Percentiles rank a stretch among this genome's conserved stretches.
phyloP scores from a whole-genome alignment of 2,113 vertebrate species.

The Nerophis ophidion region DNA sequence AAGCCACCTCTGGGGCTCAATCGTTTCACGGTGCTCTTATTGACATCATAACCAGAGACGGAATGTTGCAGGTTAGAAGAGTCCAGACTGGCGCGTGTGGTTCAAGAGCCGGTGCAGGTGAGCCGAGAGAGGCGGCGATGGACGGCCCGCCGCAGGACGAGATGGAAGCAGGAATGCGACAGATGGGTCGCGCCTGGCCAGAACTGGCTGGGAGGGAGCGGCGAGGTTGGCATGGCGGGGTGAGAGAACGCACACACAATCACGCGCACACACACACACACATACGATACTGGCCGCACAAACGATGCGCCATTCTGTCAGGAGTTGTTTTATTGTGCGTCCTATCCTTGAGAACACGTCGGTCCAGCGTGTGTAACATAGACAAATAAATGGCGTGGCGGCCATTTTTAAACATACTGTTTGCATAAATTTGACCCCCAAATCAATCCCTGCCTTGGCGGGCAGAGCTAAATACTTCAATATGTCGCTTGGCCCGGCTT shows the following conservation, averaged over 20 bases:
- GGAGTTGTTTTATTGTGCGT: slow-evolving; percentile 41
- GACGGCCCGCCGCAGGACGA: slow-evolving; percentile 29
- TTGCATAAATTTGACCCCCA: slow-evolving; percentile 39
- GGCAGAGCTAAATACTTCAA: slow-evolving; percentile 22
- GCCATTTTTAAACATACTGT: slow-evolving; percentile 48
- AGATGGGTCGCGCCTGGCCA: slow-evolving; percentile 73
- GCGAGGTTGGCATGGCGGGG: slow-evolving; percentile 73
- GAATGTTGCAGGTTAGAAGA: slow-evolving; percentile 44
- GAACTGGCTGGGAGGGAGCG: slow-evolving; percentile 63
- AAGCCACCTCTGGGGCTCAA: slow-evolving; percentile 44
- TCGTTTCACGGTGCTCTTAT: slow-evolving; percentile 48
- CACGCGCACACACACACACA: slow-evolving; percentile 31
- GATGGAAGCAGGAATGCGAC: slow-evolving; percentile 71
- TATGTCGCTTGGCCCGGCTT: slow-evolving; percentile 10
- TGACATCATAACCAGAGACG: slow-evolving; percentile 52
- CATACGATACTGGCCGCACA: slow-evolving; percentile 27
- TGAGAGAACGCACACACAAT: slow-evolving; percentile 58
- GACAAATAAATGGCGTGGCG: slow-evolving; percentile 41
- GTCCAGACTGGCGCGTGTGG: background rate
- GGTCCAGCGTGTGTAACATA: slow-evolving; percentile 40
- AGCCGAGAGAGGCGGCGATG: slow-evolving; percentile 31
- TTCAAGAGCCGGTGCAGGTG: slow-evolving; percentile 3
- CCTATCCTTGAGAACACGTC: slow-evolving; percentile 46
- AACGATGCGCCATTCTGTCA: slow-evolving; percentile 43
- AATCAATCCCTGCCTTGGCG: slow-evolving; percentile 22